Base-by-base conservation (phyloP, 2,797 vertebrate species). In the Hydrocynus forskahlii region DNA sequence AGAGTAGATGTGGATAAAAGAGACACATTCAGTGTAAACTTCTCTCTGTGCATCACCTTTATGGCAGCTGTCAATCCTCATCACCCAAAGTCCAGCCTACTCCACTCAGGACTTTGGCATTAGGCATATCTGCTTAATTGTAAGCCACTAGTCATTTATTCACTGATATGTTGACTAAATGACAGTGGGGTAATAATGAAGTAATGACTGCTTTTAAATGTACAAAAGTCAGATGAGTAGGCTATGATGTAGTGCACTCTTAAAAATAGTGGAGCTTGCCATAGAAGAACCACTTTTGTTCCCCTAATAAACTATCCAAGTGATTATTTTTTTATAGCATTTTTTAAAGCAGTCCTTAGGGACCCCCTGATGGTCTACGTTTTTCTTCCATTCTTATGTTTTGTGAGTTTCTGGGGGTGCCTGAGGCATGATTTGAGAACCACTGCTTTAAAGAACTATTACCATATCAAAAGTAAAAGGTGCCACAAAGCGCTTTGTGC, bases 21-120 rank as follows among this genome's bases (percentile, higher is more conserved):
- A 93, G 92, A 92, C 89, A 82, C 90, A 90, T 90, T 89, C 83
- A 89, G 89, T 89, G 80, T 87, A 87, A 87, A 62, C 77, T 81
- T 82, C 87, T 85, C 84, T 92, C 78, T 93, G 88, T 91, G 86
- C 85, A 54, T 91, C 89, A 90, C 92, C 89, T 93, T 92, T 91
- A 93, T 89, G 86, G 92, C 90, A 93, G 85, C 90, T 92, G 90
- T 91, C 60, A 78, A 76, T 86, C 86, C 86, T 89, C 85, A 55
- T 81, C 66, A 71, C 78, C 66, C 63, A 74, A 85, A 68, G 76
- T 81, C 82, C 50, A 88, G 29, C 72, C 21, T 78, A 83, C 79
- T 57, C 73, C 38, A 76, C 79, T 74, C 52, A 57, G 79, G 76
- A 78, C 14, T 78, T 81, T 72, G 43, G 25, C 54, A 21, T 43